Evolutionary conservation across 2,888 invertebrate species (phyloP).

Genomic region (Bibio marci): DNA sequence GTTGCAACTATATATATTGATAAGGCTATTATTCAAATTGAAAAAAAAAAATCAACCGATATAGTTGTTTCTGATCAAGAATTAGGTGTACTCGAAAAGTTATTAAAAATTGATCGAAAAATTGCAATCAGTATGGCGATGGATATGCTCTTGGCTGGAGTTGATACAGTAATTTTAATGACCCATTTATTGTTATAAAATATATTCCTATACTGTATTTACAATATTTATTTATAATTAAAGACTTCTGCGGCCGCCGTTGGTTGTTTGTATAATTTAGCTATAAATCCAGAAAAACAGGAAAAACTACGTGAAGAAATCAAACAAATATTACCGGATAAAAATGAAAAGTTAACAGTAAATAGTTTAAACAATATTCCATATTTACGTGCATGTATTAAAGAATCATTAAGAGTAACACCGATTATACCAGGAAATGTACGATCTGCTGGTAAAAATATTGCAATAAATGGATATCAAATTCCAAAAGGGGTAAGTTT

Average conservation of each 20-base stretch:
- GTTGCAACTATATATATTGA: conserved; percentile 17
- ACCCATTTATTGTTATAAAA: too few relatives aligned
- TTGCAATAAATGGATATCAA: conserved; percentile 40
- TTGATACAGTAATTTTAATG: conserved; percentile 37
- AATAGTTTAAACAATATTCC: conserved; percentile 31
- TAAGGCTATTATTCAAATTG: conserved; percentile 19
- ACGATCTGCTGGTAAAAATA: conserved; percentile 34
- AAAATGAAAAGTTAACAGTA: conserved; percentile 25
- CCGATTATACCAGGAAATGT: conserved; percentile 41
- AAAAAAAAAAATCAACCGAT: too few relatives aligned
- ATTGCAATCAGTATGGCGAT: conserved; percentile 36
- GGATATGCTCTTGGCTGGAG: conserved; percentile 40
- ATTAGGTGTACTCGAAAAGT: conserved; percentile 41
- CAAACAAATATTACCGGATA: conserved; percentile 25
- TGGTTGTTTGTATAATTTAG: conserved; percentile 39
- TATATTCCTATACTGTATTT: too few relatives aligned
- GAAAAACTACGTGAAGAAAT: conserved; percentile 40
- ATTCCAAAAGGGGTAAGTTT: conserved; percentile 40
- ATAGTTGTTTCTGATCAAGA: conserved; percentile 14
- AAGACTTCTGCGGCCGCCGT: conserved; percentile 40
- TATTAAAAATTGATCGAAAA: conserved; percentile 36
- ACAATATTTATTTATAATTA: too few relatives aligned
- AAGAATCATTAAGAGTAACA: conserved; percentile 45
- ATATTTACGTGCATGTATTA: conserved; percentile 53
- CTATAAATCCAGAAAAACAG: conserved; percentile 45